Evolutionary conservation across 2,797 vertebrate genomes (phyloP), one percentile per base, ranked within the genome.

Genomic region (Acrossocheilus wenchowensis): DNA sequence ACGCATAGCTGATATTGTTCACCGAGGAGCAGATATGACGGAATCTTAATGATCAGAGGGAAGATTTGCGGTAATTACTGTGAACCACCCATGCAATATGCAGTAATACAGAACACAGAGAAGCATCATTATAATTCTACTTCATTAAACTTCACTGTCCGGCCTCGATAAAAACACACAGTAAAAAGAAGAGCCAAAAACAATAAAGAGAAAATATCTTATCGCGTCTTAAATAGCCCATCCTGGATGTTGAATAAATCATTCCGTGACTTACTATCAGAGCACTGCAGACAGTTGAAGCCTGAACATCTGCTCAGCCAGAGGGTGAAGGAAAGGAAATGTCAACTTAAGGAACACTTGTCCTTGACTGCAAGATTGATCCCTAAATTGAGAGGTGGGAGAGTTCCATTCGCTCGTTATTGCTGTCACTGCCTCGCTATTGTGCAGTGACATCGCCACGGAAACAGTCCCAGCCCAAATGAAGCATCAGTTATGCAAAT

Each of bases 401-500:
- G 80, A 88, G 68, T 68, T 73, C 43, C 36, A 78, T 62, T 73
- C 10, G 26, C 66, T 83, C 45, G 11, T 86, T 82, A 88, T 68
- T 78, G 69, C 79, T 68, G 2, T 60, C 87, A 85, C 74, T 88
- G 87, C 77, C 87, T 85, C 90, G 86, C 64, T 72, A 91, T 90
- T 89, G 90, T 88, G 64, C 84, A 73, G 81, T 83, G 88, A 92
- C 92, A 93, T 85, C 88, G 84, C 84, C 89, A 62, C 81, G 3
- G 77, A 89, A 84, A 77, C 82, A 89, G 90, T 88, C 81, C 3
- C 34, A 8, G 78, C 72, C 85, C 85, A 90, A 90, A 87, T 81
- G 66, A 90, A 74, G 87, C 91, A 91, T 93, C 92, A 87, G 90
- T 91, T 94, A 94, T 94, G 94, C 93, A 94, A 94, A 95, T 93